These are phyloP conservation scores for Acanthosoma haemorrhoidale DNA, from an alignment of 2,888 invertebrate genomes.

Conservation along the genomic window DNA sequence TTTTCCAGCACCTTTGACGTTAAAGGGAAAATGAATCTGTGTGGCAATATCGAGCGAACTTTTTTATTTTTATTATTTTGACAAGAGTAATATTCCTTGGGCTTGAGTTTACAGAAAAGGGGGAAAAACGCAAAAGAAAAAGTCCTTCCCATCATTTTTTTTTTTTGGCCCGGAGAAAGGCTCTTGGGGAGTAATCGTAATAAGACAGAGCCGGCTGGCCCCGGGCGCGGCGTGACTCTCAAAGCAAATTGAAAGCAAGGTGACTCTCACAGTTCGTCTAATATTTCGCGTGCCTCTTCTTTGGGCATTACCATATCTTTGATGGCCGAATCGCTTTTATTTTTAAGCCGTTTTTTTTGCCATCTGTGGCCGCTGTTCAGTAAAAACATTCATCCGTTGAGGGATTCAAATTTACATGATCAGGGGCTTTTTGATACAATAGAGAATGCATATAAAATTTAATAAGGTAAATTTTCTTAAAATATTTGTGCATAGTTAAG, in stretches of 20 bases:
- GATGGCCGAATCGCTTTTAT: neutral
- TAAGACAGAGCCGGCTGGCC: neutral
- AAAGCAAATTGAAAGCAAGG: conserved; percentile 14
- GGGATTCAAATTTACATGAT: no score
- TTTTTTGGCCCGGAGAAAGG: neutral
- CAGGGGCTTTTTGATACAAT: no score
- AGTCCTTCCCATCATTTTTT: no score
- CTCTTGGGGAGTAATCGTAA: neutral
- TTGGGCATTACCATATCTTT: neutral
- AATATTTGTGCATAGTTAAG: no score
- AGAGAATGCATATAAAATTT: no score
- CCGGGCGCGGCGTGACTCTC: neutral
- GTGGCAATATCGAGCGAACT: neutral
- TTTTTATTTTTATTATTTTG: no score
- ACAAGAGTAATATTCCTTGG: neutral
- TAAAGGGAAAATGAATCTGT: no score
- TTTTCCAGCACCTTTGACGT: no score
- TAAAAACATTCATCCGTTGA: no score
- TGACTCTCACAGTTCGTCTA: neutral
- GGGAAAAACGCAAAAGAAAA: neutral
- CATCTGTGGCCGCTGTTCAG: no score
- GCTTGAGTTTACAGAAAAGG: neutral
- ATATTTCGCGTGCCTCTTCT: neutral
- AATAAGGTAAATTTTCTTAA: no score
- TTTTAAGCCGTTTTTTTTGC: no score